A percentile compares a stretch with the other conserved stretches of the same genome.
Conservation (phyloP, 2,888 invertebrate genomes). For the Mythimna lalbum region DNA sequence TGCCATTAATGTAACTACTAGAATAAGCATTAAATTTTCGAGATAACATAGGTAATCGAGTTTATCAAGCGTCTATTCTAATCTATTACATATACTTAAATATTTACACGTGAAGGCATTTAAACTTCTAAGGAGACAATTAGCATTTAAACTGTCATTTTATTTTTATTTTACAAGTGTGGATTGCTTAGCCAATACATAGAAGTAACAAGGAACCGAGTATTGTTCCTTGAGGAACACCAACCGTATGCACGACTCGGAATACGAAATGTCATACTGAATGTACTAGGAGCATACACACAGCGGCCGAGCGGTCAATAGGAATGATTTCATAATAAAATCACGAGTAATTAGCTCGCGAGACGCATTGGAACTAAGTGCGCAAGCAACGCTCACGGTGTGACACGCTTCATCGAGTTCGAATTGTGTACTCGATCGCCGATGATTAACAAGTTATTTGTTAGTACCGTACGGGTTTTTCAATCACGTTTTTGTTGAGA, state of each 20-base stretch:
- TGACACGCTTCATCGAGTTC: constrained; percentile 62
- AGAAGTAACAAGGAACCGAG: constrained; percentile 18
- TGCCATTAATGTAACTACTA: neutral
- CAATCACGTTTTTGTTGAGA: constrained; percentile 47
- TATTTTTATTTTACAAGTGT: constrained; percentile 11
- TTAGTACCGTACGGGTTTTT: constrained; percentile 46
- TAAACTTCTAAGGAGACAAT: constrained; percentile 1
- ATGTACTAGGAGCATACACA: constrained; percentile 37
- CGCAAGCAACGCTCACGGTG: constrained; percentile 56
- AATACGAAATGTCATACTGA: constrained; percentile 41
- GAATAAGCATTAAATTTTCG: constrained; percentile 30
- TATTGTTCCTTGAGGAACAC: constrained; percentile 55
- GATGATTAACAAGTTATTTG: constrained; percentile 55
- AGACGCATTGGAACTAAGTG: constrained; percentile 62
- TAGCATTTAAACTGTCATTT: constrained; percentile 17
- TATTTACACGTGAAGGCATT: neutral
- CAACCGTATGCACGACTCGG: constrained; percentile 29
- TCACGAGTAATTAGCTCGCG: constrained; percentile 64
- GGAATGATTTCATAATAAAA: constrained; percentile 66
- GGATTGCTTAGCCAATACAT: constrained; percentile 6
- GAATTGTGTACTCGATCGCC: constrained; percentile 55
- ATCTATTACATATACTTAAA: too few species aligned
- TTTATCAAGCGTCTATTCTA: constrained; percentile 18
- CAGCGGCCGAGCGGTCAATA: constrained; percentile 52
- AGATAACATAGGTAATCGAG: constrained; percentile 19